Base-by-base conservation (phyloP, 2,113 vertebrate genomes). In the Coptodon bakossiorum region DNA sequence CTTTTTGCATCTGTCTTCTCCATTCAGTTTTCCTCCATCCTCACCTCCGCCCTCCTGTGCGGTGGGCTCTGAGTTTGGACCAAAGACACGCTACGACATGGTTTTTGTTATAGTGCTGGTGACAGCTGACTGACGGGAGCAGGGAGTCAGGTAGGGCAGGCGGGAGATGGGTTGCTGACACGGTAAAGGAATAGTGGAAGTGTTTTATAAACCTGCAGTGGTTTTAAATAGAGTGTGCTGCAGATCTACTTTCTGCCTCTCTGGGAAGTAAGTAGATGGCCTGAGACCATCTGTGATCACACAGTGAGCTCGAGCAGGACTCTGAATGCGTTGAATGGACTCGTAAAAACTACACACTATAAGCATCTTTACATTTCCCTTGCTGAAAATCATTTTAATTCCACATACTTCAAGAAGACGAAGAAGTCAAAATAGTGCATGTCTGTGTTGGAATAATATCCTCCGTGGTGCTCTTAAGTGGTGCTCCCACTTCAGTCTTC, bases 121-220 rank as follows among this genome's bases (percentile, higher is more conserved):
- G 91, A 90, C 89, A 88, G 83, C 56, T 93, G 88, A 92, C 36
- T 90, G 90, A 89, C 50, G 9, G 56, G 40, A 52, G 78, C 4
- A 34, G 84, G 81, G 80, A 87, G 89, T 85, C 34, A 8, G 71
- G 80, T n/a, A 81, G 79, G 68, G 86, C 87, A 82, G 81, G 45
- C 80, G 61, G 82, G 66, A 86, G 57, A 91, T 50, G 56, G 56
- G 83, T 53, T 85, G 90, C 83, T 91, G 89, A 91, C 54, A 81
- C 56, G 27, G 54, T 40, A 85, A 80, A 82, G 34, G 68, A 57
- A 45, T 71, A 27, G 36, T 78, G 82, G 34, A 63, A 31, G 38
- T 27, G 40, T 88, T 82, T 86, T 48, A 63, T 88, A 59, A 17
- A 6, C 7, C 38, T 29, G 17, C 17, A 50, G 45, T 12, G 45